Conservation (phyloP, 2,888 invertebrate species). For the Hirudinaria manillensis region DNA sequence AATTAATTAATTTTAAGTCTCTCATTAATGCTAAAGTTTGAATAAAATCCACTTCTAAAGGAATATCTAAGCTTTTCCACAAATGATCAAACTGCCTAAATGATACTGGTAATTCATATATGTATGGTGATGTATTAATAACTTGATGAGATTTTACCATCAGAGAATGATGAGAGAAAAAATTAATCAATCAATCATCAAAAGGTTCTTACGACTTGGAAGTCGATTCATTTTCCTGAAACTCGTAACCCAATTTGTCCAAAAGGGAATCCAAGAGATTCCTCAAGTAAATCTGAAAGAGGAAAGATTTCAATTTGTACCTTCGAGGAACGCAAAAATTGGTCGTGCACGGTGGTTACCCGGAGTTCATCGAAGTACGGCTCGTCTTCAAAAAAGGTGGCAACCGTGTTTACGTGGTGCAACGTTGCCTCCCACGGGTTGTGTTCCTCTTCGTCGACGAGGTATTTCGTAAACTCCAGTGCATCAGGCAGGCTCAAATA, state of each 20-base stretch:
- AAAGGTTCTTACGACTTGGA: neutral
- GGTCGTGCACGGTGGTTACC: no score
- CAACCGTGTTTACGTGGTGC: conserved; percentile 15
- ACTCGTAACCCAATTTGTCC: conserved; percentile 1
- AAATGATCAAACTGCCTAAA: conserved; percentile 34
- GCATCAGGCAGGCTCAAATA: conserved; percentile 19
- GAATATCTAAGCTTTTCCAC: conserved; percentile 34
- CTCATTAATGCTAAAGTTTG: conserved; percentile 10
- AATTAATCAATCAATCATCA: neutral
- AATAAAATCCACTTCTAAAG: neutral
- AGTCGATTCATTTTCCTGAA: conserved; percentile 9
- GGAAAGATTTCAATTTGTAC: neutral
- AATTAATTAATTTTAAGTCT: neutral
- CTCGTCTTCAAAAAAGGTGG: conserved; percentile 4
- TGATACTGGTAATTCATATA: conserved; percentile 37
- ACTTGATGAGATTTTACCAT: conserved; percentile 32
- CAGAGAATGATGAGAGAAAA: neutral
- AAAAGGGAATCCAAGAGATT: neutral
- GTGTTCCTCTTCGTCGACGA: conserved; percentile 15
- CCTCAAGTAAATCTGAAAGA: neutral
- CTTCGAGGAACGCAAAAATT: no score
- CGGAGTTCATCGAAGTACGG: neutral
- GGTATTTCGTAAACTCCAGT: conserved; percentile 17
- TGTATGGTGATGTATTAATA: conserved; percentile 39
- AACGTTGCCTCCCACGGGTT: conserved; percentile 26